Conservation (phyloP, 2,888 invertebrate genomes). For the Spilosoma lubricipeda region DNA sequence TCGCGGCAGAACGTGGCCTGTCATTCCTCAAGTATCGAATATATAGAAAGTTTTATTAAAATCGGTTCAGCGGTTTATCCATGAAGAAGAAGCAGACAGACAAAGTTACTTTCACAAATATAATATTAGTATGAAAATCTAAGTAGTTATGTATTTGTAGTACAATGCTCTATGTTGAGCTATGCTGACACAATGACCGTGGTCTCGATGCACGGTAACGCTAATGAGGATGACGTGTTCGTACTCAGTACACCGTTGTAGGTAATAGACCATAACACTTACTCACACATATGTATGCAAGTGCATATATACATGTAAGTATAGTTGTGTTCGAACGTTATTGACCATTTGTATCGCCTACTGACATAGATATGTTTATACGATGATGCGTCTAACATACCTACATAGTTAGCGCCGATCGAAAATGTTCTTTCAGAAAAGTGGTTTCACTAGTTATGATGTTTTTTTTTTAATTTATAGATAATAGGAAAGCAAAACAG, state of each 20-base stretch:
- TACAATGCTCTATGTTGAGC: slow-evolving; percentile 34
- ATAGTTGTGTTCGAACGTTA: not conserved
- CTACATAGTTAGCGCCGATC: not conserved
- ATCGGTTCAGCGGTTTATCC: not conserved
- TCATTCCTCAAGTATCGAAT: not conserved
- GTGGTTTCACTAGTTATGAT: not conserved
- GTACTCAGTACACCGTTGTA: not conserved
- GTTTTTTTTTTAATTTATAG: not conserved
- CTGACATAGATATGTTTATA: not conserved
- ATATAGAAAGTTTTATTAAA: not conserved
- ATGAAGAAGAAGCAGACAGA: not conserved
- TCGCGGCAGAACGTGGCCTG: not conserved
- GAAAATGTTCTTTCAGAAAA: not conserved
- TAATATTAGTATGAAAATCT: not conserved
- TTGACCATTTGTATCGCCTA: slow-evolving; percentile 5
- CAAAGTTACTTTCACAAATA: not conserved
- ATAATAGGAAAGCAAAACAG: not conserved
- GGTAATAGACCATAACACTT: not conserved
- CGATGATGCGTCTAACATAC: not conserved
- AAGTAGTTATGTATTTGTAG: not conserved
- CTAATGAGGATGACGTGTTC: slow-evolving; percentile 28
- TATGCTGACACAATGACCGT: slow-evolving; percentile 68
- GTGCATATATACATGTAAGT: not conserved
- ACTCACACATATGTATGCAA: not conserved
- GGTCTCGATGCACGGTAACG: slow-evolving; percentile 53